Evolutionary conservation across 1,140 invertebrate genomes (phyloP), one percentile per base, ranked within the genome.

Genomic region (Neomicropteryx cornuta): DNA sequence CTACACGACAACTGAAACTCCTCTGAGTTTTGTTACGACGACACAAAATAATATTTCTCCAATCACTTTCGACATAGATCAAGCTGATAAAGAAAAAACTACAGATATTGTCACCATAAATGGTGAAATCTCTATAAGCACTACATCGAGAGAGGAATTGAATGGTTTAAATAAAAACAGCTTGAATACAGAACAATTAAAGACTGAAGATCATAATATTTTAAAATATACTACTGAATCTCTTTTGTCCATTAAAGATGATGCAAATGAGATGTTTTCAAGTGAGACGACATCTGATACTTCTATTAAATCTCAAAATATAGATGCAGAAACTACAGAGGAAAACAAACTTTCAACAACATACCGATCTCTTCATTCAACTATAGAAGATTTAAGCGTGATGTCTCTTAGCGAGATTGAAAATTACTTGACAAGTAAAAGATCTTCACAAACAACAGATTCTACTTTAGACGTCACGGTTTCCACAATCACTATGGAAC

Each of bases 381-480:
- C 59, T 11, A 62, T 60, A 4, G 58, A 61, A 51, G n/a, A 48
- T 6, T 62, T 61, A 42, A 60, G 45, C 46, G 53, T 63, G 5
- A 46, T 54, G 51, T 3, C 58, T 60, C 23, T 27, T 27, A 37
- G 54, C 51, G 0, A 55, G 54, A 5, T 56, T 56, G 22, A 56
- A 53, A n/a, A n/a, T n/a, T n/a, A n/a, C n/a, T n/a, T n/a, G n/a
- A n/a, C n/a, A n/a, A n/a, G n/a, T n/a, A n/a, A n/a, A n/a, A n/a
- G n/a, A n/a, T n/a, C n/a, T n/a, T n/a, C n/a, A n/a, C n/a, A n/a
- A n/a, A n/a, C n/a, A n/a, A n/a, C n/a, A n/a, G n/a, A n/a, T n/a
- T n/a, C n/a, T n/a, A n/a, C n/a, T n/a, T n/a, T n/a, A n/a, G n/a
- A n/a, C n/a, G n/a, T n/a, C n/a, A n/a, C n/a, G n/a, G n/a, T n/a